Evolutionary conservation across 2,888 invertebrate genomes (phyloP), one percentile per base, ranked within the genome.

Genomic region (Heliconius cydno): DNA sequence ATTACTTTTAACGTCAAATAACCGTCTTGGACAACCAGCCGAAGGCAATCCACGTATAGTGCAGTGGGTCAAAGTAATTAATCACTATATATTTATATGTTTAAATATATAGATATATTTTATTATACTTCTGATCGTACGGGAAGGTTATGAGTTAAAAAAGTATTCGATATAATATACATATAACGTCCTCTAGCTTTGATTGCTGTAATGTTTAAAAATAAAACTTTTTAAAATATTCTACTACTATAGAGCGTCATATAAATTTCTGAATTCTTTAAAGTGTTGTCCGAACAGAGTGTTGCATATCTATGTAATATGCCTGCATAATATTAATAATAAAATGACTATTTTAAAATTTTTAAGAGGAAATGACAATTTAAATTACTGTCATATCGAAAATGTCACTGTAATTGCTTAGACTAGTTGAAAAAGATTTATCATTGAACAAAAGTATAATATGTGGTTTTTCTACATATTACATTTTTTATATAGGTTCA

Each of bases 21-120:
- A 28, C 41, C 46, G 41, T 65, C 63, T 75, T 41, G 28, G 75
- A 75, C 41, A 75, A 65, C 41, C 41, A 28, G 75, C 65, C 63
- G 75, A 75, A 75, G 75, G 75, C 63, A 41, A 75, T 65, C 75
- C 38, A 75, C 75, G 28, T 22, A 65, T 22, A 75, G 57, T 57
- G 22, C 22, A 57, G 74, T 75, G 75, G 75, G 75, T 75, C 65
- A 75, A 65, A 38, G 75, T 75, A 75, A 75, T 75, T 75, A 75
- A 75, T 75, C 65, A 75, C 65, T 28, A 41, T 65, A 75, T 38
- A 52, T 52, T 52, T 52, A 34, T 74, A 38, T 28, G 9, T 75
- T 28, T 75, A 46, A 52, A 52, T 19, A 52, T 52, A 52, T 52
- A 52, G 2, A 52, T 52, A 6, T 52, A 2, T 52, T 52, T 19